Evolutionary conservation across 2,797 vertebrate species (phyloP), one percentile per base, ranked within the genome.

Genomic region (Lophius americanus): DNA sequence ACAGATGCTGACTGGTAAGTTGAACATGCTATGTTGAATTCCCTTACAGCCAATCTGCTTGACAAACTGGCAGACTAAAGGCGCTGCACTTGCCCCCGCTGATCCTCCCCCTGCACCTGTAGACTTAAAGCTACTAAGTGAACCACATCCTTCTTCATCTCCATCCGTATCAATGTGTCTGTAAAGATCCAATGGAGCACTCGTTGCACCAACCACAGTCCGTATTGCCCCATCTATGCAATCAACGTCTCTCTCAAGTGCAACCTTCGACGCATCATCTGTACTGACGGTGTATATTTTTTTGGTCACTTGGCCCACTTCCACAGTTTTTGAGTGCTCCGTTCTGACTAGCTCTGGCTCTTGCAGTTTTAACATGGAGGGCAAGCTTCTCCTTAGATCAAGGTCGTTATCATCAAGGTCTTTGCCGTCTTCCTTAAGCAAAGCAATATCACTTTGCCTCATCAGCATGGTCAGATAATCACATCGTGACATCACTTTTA

Each of bases 41-140:
- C 98, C 98, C 75, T 98, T 98, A 64, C 95, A 95, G 50, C 98
- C 98, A 96, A 99, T 98, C 91, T 95, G 98, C 87, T 95, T 99
- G 59, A 99, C 94, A 72, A 98, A 97, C 82, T 96, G 91, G 75
- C 98, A 99, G 51, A 94, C 91, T 52, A 95, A 95, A 10, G 94
- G 91, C 8, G 80, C 81, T 0, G 69, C 82, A 0, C 83, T 67
- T 11, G 82, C 79, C 8, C 70, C 82, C 10, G 87, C 70, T 0
- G 91, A 78, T 5, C 85, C 90, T 23, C 82, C 90, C 0, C 86
- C 92, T 32, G 85, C 89, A 47, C 95, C 94, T 77, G 94, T 82
- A 0, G 95, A 92, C 62, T 96, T 95, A 69, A 94, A 94, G 79
- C 83, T 93, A 12, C 85, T 73, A 0, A 92, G 93, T 1, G 92